Base-by-base conservation (phyloP, 2,797 vertebrate genomes). In the Enoplosus armatus region DNA sequence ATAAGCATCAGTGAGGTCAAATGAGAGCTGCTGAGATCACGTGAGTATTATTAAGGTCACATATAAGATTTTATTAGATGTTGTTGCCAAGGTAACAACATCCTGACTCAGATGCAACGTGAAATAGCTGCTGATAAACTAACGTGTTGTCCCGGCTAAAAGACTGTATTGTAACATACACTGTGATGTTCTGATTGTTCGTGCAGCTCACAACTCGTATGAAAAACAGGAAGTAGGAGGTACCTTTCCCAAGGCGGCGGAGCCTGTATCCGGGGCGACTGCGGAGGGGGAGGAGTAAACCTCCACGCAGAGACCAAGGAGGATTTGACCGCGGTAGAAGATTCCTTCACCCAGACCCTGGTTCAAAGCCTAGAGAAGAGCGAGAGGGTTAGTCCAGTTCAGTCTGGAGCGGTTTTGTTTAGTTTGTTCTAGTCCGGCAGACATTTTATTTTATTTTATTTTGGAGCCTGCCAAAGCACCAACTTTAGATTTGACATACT, bases 291-390 rank as follows among this genome's bases (percentile, higher is more conserved):
- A 95, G 11, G 89, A 91, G 65, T 97, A 97, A 62, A 98, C 93
- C 35, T 99, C 97, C 77, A 96, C 94, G 0, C 33, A 75, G 72
- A 98, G 88, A 29, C 95, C 95, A 33, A 98, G 82, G 48, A 99
- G 96, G 77, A 99, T 91, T 59, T 96, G 94, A 11, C 97, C 98
- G 0, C 96, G 94, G 85, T 97, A 99, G 92, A 96, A 99, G 81
- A 98, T 94, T 37, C 98, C 98, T 53, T 96, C 95, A 0, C 97
- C 96, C 48, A 95, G 75, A n/a, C 97, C 97, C 90, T 98, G 95
- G 0, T 97, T 99, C 85, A 99, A 93, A 77, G 94, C 94, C 86
- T 94, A 72, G 35, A 79, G 39, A 26, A 35, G 18, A 47, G 4
- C n/a, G n/a, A 72, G 1, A 63, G 9, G 4, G 59, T 68, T 35